These are phyloP conservation scores for Ormia ochracea DNA, from an alignment of 2,888 invertebrate species.

Conservation along the genomic window DNA sequence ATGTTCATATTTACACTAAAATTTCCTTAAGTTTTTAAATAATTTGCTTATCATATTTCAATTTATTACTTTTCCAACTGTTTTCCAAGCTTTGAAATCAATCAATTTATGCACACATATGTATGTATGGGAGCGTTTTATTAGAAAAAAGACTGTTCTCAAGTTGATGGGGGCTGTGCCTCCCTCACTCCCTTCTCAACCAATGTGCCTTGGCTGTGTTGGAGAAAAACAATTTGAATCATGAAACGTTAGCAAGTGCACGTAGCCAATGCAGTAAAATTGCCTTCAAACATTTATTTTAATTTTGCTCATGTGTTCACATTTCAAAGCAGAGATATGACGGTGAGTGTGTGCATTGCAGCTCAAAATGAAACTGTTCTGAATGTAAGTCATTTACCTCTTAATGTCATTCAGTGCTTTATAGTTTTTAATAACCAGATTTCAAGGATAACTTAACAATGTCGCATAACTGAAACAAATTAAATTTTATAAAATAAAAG, in stretches of 20 bases:
- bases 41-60: no score
- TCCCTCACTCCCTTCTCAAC: no score
- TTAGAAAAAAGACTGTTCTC: no score
- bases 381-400: conserved; percentile 41
- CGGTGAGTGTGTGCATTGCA: conserved; percentile 18
- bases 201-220: background rate
- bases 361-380: conserved; percentile 14
- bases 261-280: conserved; percentile 39
- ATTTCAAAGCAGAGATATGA: conserved; percentile 47
- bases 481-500: no score
- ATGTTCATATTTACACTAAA: no score
- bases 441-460: conserved; percentile 22
- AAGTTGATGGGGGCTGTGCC: no score
- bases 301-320: conserved; percentile 10
- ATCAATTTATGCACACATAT: no score
- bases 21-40: no score
- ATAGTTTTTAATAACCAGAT: conserved; percentile 25
- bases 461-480: background rate
- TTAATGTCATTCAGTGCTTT: conserved; percentile 9
- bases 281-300: conserved; percentile 48
- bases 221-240: conserved; percentile 1
- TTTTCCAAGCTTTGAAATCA: no score
- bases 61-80: no score
- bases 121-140: no score
- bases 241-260: conserved; percentile 53